Evolutionary conservation across 2,113 vertebrate species (phyloP), one percentile per base, ranked within the genome.

Genomic region (Pteruthius melanotis): DNA sequence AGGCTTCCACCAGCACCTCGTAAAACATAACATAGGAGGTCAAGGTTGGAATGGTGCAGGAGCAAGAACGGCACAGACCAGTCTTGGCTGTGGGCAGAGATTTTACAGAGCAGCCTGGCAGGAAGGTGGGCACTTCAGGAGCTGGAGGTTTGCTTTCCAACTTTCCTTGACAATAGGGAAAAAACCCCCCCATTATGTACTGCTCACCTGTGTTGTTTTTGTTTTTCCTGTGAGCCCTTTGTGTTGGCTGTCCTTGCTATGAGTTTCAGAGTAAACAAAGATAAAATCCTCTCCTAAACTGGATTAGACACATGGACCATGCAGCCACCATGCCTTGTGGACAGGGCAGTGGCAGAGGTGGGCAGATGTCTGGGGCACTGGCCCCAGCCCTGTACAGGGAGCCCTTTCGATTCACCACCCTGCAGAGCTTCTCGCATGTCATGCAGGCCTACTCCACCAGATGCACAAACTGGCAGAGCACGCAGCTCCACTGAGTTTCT

Each of bases 401-500:
- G 28, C 37, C 44, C 6, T 57, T 77, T 31, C 0, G 0, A 28
- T 23, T 81, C 26, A 40, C 42, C 56, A 24, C 13, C 10, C 9
- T 8, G 17, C 16, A 76, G 33, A 72, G n/a, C 22, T 69, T 22
- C 59, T 44, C 47, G 21, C 18, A 19, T 18, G 27, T 63, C 52
- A 52, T 3, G 11, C 31, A 33, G 1, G 31, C 33, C 68, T 47
- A 56, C 1, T 82, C 19, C 33, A 82, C 13, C 49, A 72, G 54
- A 56, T 11, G 6, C 35, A 83, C 31, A 63, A 82, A 54, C 17
- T 2, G 1, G 18, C 28, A 89, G 37, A 70, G 33, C 22, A 40
- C 0, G 0, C 1, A 2, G 23, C 30, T 53, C 44, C 5, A 6
- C 52, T 27, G 47, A 70, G 23, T 76, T 90, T 83, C 35, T 76